These are phyloP conservation scores for Phyllopteryx taeniolatus DNA, from an alignment of 2,113 vertebrate species.

Conservation along the genomic window DNA sequence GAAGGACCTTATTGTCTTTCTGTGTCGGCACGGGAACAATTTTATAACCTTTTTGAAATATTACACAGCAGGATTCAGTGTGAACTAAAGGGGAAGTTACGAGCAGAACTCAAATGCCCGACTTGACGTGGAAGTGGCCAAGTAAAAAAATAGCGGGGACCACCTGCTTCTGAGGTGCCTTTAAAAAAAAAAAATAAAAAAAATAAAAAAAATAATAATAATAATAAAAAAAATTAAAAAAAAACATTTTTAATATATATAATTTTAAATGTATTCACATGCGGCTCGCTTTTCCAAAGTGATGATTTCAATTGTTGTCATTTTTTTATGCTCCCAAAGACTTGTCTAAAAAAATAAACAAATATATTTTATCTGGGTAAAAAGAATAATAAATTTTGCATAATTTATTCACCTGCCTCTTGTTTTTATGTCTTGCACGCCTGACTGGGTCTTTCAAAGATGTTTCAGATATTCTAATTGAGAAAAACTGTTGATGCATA, in stretches of 20 bases:
- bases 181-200: neutral
- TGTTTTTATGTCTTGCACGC: neutral
- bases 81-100: neutral
- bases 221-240: too few species aligned
- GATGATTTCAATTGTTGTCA: neutral
- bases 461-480: neutral
- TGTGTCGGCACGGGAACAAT: neutral
- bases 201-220: too few species aligned
- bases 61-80: neutral
- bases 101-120: neutral
- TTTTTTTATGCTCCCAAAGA: conserved; percentile 1
- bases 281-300: neutral
- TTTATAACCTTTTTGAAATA: neutral
- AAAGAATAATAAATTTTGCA: neutral
- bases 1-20: neutral
- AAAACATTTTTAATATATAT: conserved; percentile 16
- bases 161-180: conserved; percentile 57
- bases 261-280: neutral
- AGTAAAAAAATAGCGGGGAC: neutral
- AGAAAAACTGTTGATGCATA: neutral
- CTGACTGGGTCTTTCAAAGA: neutral
- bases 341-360: neutral
- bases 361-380: neutral
- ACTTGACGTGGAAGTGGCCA: neutral
- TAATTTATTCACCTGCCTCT: neutral